Evolutionary conservation across 2,888 invertebrate genomes (phyloP), one percentile per base, ranked within the genome.

Genomic region (Petrolisthes cinctipes): DNA sequence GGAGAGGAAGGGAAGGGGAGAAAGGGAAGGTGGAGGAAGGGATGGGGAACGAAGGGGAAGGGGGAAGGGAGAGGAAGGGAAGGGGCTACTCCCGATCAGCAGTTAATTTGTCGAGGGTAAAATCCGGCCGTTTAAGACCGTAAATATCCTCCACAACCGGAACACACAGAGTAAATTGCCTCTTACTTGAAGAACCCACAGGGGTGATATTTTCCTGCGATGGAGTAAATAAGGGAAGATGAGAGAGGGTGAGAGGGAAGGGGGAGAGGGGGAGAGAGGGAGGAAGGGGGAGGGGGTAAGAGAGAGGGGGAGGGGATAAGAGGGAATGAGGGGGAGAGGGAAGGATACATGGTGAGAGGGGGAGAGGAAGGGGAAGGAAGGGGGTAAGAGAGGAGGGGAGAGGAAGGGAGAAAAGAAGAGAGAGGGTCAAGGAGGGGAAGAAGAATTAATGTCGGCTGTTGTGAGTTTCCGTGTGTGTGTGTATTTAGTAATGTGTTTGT

Each of bases 1-100:
- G 66, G 73, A 73, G 73, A 73, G 73, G 80, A 66, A 20, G 61
- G 66, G 86, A 68, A 56, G 81, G 53, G 78, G 80, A 66, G 66
- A 81, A 17, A 81, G 81, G 17, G 68, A 23, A 81, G 54, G 78
- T 17, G 56, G n/a, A 71, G 53, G 20, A 78, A n/a, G 9, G 56
- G 57, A 68, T 17, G 66, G 53, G 61, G 53, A 14, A 82, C n/a
- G n/a, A 66, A 11, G 66, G 53, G 66, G 20, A 20, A 76, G 78
- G 14, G n/a, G 71, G n/a, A n/a, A n/a, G n/a, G n/a, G n/a, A n/a
- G n/a, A n/a, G n/a, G n/a, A 78, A 53, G 53, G 23, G 75, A 83
- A n/a, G 68, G 83, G 54, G 57, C n/a, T n/a, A n/a, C n/a, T n/a
- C n/a, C n/a, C n/a, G n/a, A n/a, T n/a, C n/a, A n/a, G n/a, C n/a